Evolutionary conservation across 2,113 vertebrate species (phyloP).

Genomic region (Struthio camelus): DNA sequence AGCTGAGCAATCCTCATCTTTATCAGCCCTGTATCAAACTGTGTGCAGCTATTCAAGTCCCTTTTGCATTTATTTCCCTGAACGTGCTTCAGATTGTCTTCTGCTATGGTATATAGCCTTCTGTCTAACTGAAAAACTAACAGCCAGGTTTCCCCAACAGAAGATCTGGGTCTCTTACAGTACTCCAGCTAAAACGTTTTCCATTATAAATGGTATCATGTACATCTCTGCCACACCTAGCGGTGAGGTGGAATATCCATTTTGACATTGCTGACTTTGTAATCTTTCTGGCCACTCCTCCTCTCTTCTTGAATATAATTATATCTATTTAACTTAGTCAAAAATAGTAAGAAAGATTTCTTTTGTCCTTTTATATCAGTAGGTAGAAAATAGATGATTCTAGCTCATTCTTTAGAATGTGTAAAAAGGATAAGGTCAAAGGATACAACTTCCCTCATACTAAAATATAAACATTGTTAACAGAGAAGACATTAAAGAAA

Average conservation of each 20-base stretch:
- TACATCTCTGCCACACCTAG: background rate
- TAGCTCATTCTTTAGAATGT: background rate
- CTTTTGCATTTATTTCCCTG: background rate
- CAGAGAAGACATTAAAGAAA: background rate
- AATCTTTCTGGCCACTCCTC: background rate
- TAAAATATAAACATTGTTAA: background rate
- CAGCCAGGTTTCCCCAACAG: background rate
- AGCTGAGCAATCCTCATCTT: background rate
- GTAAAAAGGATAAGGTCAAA: background rate
- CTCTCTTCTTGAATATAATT: background rate
- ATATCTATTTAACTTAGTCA: background rate
- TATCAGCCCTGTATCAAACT: background rate
- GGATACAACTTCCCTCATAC: background rate
- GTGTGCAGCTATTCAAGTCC: rapidly evolving
- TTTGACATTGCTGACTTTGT: background rate
- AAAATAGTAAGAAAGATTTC: background rate
- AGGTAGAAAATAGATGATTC: background rate
- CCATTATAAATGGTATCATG: rapidly evolving
- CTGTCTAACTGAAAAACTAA: background rate
- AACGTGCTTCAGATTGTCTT: background rate
- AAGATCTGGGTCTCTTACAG: background rate
- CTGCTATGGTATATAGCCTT: background rate
- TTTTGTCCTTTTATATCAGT: background rate
- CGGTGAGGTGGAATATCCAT: background rate
- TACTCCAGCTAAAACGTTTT: background rate